Conservation (phyloP, 2,888 invertebrate species). For the Caenorhabditis imperialis region DNA sequence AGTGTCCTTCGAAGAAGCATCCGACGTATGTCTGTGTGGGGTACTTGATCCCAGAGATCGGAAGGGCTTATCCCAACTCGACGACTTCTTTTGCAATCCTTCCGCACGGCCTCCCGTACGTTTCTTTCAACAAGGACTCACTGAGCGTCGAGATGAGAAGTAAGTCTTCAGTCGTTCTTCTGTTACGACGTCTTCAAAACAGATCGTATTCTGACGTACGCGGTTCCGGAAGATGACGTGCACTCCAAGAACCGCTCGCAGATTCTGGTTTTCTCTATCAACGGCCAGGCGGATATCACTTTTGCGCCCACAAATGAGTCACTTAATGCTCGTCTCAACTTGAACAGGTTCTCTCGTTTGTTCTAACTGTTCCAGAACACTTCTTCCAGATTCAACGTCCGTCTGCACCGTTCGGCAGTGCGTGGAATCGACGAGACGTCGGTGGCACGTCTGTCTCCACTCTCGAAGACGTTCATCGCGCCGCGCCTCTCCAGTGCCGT, state of each 20-base stretch:
- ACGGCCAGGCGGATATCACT: slow-evolving; percentile 72
- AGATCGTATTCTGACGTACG: slow-evolving; percentile 76
- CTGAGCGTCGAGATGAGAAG: slow-evolving; percentile 71
- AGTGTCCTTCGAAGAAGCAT: slow-evolving; percentile 57
- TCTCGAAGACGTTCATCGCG: slow-evolving; percentile 75
- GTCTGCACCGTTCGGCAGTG: slow-evolving; percentile 73
- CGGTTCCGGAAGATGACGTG: slow-evolving; percentile 53
- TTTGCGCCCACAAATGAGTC: slow-evolving; percentile 65
- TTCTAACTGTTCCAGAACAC: background rate
- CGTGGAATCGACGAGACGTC: slow-evolving; percentile 70
- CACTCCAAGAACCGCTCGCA: slow-evolving; percentile 49
- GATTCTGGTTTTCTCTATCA: slow-evolving; percentile 75
- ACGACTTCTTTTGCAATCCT: slow-evolving; percentile 73
- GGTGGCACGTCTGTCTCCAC: slow-evolving; percentile 73
- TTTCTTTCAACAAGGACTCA: slow-evolving; percentile 70
- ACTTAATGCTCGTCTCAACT: slow-evolving; percentile 70
- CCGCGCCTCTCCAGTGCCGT: slow-evolving; percentile 70
- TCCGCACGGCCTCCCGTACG: slow-evolving; percentile 75
- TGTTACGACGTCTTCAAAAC: background rate
- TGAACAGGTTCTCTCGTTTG: slow-evolving; percentile 66
- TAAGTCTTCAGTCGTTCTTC: slow-evolving; percentile 28
- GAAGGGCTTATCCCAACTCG: slow-evolving; percentile 70
- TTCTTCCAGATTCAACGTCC: slow-evolving; percentile 61
- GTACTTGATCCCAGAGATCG: slow-evolving; percentile 42
- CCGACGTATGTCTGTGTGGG: slow-evolving; percentile 48